phyloP scores from a whole-genome alignment of 2,888 invertebrate genomes.

The Alentia gelatinosa region DNA sequence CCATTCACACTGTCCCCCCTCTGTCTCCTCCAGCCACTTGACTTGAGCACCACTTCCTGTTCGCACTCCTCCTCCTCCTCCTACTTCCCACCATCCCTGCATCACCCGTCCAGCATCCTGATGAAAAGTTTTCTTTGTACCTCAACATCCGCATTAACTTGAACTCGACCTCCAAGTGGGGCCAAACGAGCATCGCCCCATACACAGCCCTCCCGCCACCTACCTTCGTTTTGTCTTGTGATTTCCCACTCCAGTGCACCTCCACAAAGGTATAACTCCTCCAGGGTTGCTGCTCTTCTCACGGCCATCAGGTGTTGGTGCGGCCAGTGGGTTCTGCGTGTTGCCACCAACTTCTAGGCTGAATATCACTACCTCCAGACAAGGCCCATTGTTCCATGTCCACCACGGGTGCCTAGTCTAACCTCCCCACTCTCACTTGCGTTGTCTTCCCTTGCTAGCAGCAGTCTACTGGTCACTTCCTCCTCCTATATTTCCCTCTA shows the following conservation, averaged over 20 bases:
- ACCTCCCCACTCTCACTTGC: not conserved
- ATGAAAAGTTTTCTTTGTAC: not conserved
- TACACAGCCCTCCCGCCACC: not conserved
- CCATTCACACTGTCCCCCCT: not conserved
- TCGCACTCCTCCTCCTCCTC: not conserved
- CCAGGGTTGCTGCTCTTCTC: not conserved
- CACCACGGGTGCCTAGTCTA: not conserved
- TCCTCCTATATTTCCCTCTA: constrained; percentile 1
- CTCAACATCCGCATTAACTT: not conserved
- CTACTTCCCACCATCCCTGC: too few species aligned
- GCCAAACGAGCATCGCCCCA: not conserved
- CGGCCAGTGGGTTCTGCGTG: not conserved
- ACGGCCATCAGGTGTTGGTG: not conserved
- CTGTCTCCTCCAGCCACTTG: not conserved
- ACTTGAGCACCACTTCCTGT: not conserved
- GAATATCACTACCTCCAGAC: not conserved
- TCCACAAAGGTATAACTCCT: not conserved
- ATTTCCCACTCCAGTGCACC: not conserved
- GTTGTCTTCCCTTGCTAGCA: not conserved
- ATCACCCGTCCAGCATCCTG: not conserved
- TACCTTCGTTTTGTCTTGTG: not conserved
- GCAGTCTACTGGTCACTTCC: not conserved
- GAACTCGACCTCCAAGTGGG: not conserved
- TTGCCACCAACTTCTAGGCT: not conserved
- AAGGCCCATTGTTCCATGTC: not conserved